Percentiles rank a stretch among this genome's conserved stretches.
Evolutionary conservation across 2,113 vertebrate genomes (phyloP).

Genomic region (Phylloscopus whistleri): DNA sequence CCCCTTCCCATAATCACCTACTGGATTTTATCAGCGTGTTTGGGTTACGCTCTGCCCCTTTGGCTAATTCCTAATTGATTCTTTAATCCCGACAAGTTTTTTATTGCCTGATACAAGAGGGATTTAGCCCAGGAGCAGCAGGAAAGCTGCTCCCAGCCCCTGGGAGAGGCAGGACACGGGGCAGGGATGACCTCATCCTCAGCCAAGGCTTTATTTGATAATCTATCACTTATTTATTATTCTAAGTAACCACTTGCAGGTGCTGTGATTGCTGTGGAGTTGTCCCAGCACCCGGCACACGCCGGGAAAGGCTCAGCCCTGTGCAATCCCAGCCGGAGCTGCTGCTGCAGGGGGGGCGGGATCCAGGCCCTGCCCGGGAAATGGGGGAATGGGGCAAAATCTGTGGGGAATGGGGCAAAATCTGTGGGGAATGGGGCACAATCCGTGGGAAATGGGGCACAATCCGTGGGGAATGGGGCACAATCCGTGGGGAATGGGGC

Average conservation of each 20-base stretch:
- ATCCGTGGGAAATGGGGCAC: background rate
- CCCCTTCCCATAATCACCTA: conserved; percentile 19
- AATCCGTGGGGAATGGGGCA: background rate
- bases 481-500: background rate
- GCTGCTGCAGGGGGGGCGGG: background rate
- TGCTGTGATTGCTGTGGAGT: background rate
- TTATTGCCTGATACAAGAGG: conserved; percentile 58
- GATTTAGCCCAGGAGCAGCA: background rate
- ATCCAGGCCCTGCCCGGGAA: background rate
- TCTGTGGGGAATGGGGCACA: accelerated
- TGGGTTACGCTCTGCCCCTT: conserved; percentile 58
- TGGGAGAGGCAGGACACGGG: background rate
- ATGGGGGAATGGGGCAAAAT: background rate
- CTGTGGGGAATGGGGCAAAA: background rate
- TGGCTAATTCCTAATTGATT: conserved; percentile 58
- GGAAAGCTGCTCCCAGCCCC: background rate
- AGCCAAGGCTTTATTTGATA: conserved; percentile 21
- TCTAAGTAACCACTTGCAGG: conserved; percentile 57
- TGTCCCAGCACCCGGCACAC: background rate
- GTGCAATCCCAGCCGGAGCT: background rate
- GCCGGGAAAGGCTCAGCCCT: background rate
- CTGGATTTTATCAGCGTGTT: conserved; percentile 63
- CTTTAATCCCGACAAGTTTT: conserved; percentile 62
- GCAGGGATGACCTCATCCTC: conserved; percentile 44
- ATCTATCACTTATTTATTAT: conserved; percentile 60